phyloP scores from a whole-genome alignment of 2,888 invertebrate species.

The Lymantria dispar region DNA sequence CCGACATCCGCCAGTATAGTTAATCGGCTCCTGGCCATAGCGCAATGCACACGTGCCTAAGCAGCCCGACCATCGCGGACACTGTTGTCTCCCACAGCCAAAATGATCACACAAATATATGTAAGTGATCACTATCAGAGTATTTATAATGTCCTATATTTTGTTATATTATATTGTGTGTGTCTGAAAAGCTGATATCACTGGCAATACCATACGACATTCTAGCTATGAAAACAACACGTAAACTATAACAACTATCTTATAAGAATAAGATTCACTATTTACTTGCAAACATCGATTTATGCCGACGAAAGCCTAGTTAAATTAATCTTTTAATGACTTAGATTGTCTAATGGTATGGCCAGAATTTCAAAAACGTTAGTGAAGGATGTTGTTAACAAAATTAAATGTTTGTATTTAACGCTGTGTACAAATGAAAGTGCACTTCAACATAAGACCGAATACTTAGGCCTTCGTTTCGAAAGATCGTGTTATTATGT shows the following conservation, averaged over 20 bases:
- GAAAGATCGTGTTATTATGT: conserved; percentile 76
- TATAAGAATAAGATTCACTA: no score
- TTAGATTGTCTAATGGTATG: conserved; percentile 48
- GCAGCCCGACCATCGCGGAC: conserved; percentile 46
- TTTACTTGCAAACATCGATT: no score
- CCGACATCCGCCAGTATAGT: neutral
- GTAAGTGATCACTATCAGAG: conserved; percentile 72
- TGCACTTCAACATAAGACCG: conserved; percentile 76
- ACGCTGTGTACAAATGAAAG: conserved; percentile 82
- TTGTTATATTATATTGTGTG: conserved; percentile 77
- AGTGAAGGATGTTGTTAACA: conserved; percentile 66
- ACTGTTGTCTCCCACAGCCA: conserved; percentile 73
- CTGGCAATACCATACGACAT: conserved; percentile 57
- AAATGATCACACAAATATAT: conserved; percentile 55
- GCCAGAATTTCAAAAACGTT: conserved; percentile 55
- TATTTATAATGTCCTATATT: conserved; percentile 74
- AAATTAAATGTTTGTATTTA: conserved; percentile 66
- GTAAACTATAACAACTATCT: no score
- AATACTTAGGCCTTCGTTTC: conserved; percentile 73
- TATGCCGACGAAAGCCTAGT: no score
- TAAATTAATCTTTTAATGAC: neutral
- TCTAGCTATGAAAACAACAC: conserved; percentile 9
- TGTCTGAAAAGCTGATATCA: conserved; percentile 65
- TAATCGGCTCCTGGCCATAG: neutral
- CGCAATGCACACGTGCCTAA: conserved; percentile 3